Percentiles rank a stretch among this genome's conserved stretches.
phyloP scores from a whole-genome alignment of 1,140 invertebrate genomes.

The Rhopalosiphum maidis region DNA sequence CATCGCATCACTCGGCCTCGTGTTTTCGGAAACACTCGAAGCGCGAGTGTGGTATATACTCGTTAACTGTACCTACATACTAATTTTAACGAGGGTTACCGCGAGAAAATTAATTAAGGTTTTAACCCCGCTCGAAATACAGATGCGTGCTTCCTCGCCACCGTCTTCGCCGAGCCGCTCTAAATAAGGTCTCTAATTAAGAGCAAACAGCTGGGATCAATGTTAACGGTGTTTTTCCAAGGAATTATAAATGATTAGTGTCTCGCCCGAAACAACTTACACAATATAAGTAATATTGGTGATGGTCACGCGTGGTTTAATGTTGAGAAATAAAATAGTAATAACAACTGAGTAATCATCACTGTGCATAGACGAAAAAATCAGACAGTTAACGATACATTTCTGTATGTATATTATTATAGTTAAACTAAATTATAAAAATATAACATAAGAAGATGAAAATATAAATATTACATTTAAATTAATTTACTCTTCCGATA shows the following conservation, averaged over 20 bases:
- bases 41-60: neutral
- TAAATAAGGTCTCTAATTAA: constrained; percentile 6
- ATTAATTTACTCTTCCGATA: too few relatives aligned
- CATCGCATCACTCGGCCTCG: neutral
- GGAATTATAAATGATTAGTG: neutral
- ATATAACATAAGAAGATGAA: neutral
- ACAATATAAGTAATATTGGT: neutral
- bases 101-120: constrained; percentile 40
- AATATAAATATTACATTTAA: neutral
- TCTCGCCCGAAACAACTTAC: neutral
- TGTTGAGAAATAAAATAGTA: neutral
- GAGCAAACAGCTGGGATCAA: neutral
- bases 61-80: neutral
- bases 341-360: neutral
- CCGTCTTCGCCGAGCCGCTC: neutral
- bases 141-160: neutral
- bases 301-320: neutral
- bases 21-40: neutral
- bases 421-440: too few relatives aligned
- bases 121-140: neutral
- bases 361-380: neutral
- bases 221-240: neutral
- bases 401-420: neutral
- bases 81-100: constrained; percentile 19
- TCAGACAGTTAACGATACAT: neutral